phyloP scores from a whole-genome alignment of 1,140 invertebrate species.

The Drosophila trapezifrons region DNA sequence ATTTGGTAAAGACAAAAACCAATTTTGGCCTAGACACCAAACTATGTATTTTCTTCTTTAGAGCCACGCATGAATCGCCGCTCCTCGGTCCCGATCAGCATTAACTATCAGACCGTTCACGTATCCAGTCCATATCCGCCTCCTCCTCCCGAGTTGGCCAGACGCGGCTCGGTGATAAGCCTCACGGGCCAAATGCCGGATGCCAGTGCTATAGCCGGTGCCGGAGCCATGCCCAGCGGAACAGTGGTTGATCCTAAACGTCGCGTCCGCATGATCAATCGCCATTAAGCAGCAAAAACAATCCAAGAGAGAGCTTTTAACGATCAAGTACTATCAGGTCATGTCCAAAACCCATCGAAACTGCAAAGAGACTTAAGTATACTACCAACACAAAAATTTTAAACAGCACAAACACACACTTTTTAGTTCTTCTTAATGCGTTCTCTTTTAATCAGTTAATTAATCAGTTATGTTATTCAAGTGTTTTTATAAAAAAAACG shows the following conservation, averaged over 20 bases:
- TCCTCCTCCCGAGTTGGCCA: slow-evolving; percentile 31
- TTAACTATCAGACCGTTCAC: slow-evolving; percentile 67
- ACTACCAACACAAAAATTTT: slow-evolving; percentile 20
- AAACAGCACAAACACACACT: slow-evolving; percentile 10
- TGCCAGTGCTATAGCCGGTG: not conserved
- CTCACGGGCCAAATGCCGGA: slow-evolving; percentile 32
- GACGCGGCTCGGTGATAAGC: slow-evolving; percentile 63
- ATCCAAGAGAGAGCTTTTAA: not conserved
- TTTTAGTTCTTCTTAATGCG: slow-evolving; percentile 38
- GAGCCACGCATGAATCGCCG: slow-evolving; percentile 49
- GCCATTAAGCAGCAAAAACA: slow-evolving; percentile 50
- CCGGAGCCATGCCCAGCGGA: slow-evolving; percentile 10
- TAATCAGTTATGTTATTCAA: slow-evolving; percentile 50
- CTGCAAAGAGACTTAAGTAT: slow-evolving; percentile 36
- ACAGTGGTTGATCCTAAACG: slow-evolving; percentile 54
- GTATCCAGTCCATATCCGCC: slow-evolving; percentile 25
- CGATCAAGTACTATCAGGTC: slow-evolving; percentile 1
- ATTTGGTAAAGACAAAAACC: slow-evolving; percentile 11
- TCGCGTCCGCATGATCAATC: slow-evolving; percentile 81
- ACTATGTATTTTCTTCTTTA: slow-evolving; percentile 16
- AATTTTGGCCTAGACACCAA: slow-evolving; percentile 10
- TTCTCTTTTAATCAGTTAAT: slow-evolving; percentile 54
- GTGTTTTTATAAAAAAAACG: slow-evolving; percentile 46
- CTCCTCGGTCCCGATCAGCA: slow-evolving; percentile 65
- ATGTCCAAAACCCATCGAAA: slow-evolving; percentile 35